Conservation (phyloP, 2,113 vertebrate species). For the Vimba vimba region DNA sequence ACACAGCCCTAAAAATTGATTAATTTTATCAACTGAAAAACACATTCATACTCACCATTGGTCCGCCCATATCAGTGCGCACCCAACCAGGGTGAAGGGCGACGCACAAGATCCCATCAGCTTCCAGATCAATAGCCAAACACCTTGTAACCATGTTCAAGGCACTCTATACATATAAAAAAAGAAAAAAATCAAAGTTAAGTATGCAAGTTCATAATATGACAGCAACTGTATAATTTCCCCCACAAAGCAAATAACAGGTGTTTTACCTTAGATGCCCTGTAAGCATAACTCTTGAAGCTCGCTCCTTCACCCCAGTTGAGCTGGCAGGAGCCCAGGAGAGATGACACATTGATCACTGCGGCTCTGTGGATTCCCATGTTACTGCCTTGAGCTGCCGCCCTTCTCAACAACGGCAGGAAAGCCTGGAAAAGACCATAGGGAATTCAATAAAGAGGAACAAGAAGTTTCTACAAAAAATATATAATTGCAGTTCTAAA, state of each 20-base stretch:
- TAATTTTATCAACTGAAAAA: neutral
- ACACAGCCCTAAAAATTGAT: no score
- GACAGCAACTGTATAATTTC: neutral
- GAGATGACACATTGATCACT: conserved; percentile 72
- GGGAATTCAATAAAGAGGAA: neutral
- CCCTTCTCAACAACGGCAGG: conserved; percentile 69
- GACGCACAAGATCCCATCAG: conserved; percentile 72
- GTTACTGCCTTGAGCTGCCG: conserved; percentile 60
- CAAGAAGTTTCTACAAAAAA: no score
- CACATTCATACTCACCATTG: conserved; percentile 59
- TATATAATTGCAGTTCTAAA: no score
- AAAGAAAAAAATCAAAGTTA: neutral
- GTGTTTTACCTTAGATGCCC: conserved; percentile 71
- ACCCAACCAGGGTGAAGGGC: conserved; percentile 78
- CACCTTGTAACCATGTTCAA: conserved; percentile 78
- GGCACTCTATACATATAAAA: conserved; percentile 63
- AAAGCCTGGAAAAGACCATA: conserved; percentile 59
- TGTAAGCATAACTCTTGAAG: conserved; percentile 67
- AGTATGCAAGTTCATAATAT: neutral
- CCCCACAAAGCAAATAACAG: neutral
- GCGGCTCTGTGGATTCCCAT: conserved; percentile 73
- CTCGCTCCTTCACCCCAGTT: conserved; percentile 57
- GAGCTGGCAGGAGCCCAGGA: conserved; percentile 68
- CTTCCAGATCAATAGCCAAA: conserved; percentile 71
- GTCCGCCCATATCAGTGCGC: conserved; percentile 75